Conservation (phyloP, 2,113 vertebrate genomes). For the Clarias gariepinus region DNA sequence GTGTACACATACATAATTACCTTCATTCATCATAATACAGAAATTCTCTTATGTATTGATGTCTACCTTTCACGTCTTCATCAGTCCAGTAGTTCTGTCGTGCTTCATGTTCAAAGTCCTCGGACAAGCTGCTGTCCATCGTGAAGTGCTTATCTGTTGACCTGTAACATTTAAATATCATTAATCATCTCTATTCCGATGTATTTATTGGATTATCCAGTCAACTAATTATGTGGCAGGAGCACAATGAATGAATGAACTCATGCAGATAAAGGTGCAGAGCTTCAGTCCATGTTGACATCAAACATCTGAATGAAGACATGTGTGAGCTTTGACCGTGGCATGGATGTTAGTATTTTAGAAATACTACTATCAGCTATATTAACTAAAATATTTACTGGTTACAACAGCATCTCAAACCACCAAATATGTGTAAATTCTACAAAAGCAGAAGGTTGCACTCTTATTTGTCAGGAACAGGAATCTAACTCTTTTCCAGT, state of each 20-base stretch:
- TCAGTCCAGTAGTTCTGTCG: constrained; percentile 30
- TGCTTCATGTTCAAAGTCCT: constrained; percentile 6
- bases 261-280: not conserved
- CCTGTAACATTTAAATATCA: not conserved
- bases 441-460: not conserved
- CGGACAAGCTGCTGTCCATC: constrained; percentile 9
- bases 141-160: not conserved
- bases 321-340: not conserved
- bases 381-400: not conserved
- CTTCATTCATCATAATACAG: not conserved
- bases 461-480: not conserved
- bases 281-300: not conserved
- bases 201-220: not conserved
- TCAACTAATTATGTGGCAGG: not conserved
- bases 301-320: not conserved
- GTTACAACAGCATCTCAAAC: not conserved
- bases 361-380: not conserved
- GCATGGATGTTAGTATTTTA: not conserved
- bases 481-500: not conserved
- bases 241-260: not conserved
- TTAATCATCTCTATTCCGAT: not conserved
- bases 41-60: not conserved
- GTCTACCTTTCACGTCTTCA: constrained; percentile 56
- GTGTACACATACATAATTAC: not conserved
- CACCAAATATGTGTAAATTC: not conserved